These are phyloP conservation scores for Pleuronectes platessa DNA, from an alignment of 2,113 vertebrate species.

Conservation along the genomic window DNA sequence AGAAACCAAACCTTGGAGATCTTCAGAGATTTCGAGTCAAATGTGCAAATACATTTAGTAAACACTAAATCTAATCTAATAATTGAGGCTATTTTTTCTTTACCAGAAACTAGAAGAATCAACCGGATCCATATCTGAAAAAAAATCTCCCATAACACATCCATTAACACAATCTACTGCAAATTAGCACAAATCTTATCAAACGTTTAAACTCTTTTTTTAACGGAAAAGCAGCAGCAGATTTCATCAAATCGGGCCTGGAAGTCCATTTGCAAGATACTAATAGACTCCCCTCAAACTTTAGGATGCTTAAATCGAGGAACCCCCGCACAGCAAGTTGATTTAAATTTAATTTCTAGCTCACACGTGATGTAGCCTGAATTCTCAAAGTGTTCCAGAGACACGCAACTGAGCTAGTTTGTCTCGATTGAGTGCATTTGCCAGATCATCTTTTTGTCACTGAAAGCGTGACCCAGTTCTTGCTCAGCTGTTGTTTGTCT, in stretches of 20 bases:
- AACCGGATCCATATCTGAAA: no score
- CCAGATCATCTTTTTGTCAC: not conserved
- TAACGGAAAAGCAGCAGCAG: no score
- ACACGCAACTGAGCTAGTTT: not conserved
- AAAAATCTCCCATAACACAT: no score
- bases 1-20: no score
- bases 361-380: not conserved
- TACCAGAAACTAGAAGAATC: no score
- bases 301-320: not conserved
- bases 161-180: no score
- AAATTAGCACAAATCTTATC: no score
- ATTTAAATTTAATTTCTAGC: conserved; percentile 1
- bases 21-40: no score
- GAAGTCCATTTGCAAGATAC: not conserved
- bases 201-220: no score
- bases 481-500: not conserved
- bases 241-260: not conserved
- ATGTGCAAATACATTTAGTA: no score
- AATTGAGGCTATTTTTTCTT: no score
- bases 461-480: conserved; percentile 20
- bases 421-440: conserved; percentile 2
- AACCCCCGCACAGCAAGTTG: not conserved
- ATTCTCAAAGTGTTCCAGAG: not conserved
- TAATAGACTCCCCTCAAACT: not conserved
- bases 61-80: no score